Evolutionary conservation across 2,113 vertebrate species (phyloP).

Genomic region (Hyperopisus bebe): DNA sequence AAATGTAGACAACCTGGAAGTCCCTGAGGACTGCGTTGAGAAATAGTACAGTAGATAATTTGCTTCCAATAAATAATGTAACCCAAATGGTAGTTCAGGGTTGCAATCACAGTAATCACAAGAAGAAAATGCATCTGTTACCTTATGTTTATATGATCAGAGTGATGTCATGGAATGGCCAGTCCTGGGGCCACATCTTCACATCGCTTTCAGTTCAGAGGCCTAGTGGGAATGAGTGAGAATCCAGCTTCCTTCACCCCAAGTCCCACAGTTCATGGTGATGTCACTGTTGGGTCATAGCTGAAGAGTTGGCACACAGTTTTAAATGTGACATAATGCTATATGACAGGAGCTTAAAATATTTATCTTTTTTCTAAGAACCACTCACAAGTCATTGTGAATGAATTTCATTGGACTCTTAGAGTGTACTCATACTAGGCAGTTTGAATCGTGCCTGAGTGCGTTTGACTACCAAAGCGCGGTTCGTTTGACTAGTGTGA

Average conservation of each 20-base stretch:
- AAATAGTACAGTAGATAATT: background rate
- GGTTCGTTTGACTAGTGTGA: too few species aligned
- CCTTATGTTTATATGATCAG: conserved; percentile 34
- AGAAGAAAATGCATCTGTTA: conserved; percentile 16
- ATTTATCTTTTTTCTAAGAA: background rate
- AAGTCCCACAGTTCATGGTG: background rate
- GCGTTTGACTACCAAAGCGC: too few species aligned
- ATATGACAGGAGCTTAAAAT: background rate
- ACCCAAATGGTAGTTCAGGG: background rate
- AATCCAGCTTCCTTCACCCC: background rate
- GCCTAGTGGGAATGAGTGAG: background rate
- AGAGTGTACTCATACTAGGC: too few species aligned
- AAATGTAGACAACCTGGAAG: background rate
- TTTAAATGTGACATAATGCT: background rate
- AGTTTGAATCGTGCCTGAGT: too few species aligned
- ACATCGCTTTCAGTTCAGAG: background rate
- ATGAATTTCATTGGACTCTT: background rate
- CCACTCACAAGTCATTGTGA: background rate
- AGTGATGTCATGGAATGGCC: conserved; percentile 20
- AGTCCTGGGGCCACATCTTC: conserved; percentile 15
- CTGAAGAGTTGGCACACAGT: background rate
- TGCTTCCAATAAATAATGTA: background rate
- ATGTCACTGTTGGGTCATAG: background rate
- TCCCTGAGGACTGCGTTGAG: background rate
- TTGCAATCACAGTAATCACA: conserved; percentile 33